These are phyloP conservation scores for Piscicola geometra DNA, from an alignment of 2,888 invertebrate genomes.

Conservation along the genomic window DNA sequence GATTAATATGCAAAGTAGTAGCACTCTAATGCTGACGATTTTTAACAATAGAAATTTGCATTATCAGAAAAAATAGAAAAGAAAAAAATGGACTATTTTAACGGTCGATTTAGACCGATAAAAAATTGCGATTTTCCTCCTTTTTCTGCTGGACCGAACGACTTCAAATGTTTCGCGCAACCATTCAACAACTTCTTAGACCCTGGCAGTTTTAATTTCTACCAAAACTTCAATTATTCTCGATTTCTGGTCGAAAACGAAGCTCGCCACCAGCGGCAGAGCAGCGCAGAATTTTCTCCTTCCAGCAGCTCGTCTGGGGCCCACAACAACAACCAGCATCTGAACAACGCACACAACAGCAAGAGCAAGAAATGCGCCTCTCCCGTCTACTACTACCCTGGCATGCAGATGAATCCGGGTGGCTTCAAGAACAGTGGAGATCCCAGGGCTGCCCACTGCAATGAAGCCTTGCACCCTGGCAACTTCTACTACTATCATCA, in stretches of 20 bases:
- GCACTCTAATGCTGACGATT: not conserved
- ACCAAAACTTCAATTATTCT: constrained; percentile 27
- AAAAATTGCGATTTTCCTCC: constrained; percentile 24
- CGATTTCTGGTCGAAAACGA: constrained; percentile 29
- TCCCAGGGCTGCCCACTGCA: constrained; percentile 9
- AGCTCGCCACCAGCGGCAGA: constrained; percentile 12
- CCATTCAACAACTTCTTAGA: constrained; percentile 32
- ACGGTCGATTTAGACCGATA: constrained; percentile 24
- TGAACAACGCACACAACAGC: not conserved
- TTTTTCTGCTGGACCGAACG: constrained; percentile 10
- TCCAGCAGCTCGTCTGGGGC: not conserved
- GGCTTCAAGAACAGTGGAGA: not conserved
- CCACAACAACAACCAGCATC: not conserved
- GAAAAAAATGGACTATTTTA: constrained; percentile 28
- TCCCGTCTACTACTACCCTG: constrained; percentile 20
- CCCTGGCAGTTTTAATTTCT: constrained; percentile 24
- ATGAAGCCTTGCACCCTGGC: constrained; percentile 2
- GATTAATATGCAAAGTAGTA: not conserved
- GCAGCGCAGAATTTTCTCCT: constrained; percentile 8
- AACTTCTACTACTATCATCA: constrained; percentile 25
- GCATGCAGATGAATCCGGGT: not conserved
- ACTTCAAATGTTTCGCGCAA: constrained; percentile 26
- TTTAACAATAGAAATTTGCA: not conserved
- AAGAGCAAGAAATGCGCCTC: constrained; percentile 14
- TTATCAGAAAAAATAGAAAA: not conserved